Conservation (phyloP, 2,888 invertebrate species). For the Platynereis dumerilii region DNA sequence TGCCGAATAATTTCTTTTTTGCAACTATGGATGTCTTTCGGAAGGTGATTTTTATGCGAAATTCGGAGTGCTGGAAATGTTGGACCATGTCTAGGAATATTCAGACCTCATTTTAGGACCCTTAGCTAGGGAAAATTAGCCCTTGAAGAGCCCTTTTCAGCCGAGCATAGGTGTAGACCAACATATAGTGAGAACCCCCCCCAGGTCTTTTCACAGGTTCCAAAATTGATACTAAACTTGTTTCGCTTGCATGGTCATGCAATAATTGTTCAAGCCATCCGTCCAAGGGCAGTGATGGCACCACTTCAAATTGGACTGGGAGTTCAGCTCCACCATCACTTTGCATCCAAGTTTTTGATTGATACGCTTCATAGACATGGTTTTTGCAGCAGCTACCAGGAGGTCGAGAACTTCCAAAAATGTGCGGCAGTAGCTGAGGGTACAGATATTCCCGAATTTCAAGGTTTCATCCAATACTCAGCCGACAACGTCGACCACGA, state of each 20-base stretch:
- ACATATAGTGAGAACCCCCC: too few relatives aligned
- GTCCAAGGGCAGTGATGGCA: slow-evolving; percentile 37
- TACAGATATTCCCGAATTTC: slow-evolving; percentile 14
- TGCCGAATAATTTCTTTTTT: too few relatives aligned
- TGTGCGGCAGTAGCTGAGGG: slow-evolving; percentile 14
- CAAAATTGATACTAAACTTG: slow-evolving; percentile 25
- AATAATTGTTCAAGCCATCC: slow-evolving; percentile 37
- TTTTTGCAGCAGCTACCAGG: slow-evolving; percentile 35
- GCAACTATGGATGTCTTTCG: too few relatives aligned
- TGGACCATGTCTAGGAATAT: too few relatives aligned
- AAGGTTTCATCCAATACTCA: too few relatives aligned
- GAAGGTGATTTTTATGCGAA: too few relatives aligned
- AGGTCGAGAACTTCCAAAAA: slow-evolving; percentile 24
- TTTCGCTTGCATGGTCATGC: slow-evolving; percentile 41
- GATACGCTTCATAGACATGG: slow-evolving; percentile 40
- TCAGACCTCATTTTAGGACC: too few relatives aligned
- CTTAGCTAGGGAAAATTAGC: too few relatives aligned
- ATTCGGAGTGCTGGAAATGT: too few relatives aligned
- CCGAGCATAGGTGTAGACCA: too few relatives aligned
- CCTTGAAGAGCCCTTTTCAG: too few relatives aligned
- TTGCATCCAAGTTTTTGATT: slow-evolving; percentile 39
- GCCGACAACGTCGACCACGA: too few relatives aligned
- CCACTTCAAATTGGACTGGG: slow-evolving; percentile 41
- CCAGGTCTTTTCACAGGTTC: slow-evolving; percentile 24
- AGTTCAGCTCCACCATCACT: slow-evolving; percentile 41